Conservation (phyloP, 1,140 invertebrate species). For the Microplitis mediator region DNA sequence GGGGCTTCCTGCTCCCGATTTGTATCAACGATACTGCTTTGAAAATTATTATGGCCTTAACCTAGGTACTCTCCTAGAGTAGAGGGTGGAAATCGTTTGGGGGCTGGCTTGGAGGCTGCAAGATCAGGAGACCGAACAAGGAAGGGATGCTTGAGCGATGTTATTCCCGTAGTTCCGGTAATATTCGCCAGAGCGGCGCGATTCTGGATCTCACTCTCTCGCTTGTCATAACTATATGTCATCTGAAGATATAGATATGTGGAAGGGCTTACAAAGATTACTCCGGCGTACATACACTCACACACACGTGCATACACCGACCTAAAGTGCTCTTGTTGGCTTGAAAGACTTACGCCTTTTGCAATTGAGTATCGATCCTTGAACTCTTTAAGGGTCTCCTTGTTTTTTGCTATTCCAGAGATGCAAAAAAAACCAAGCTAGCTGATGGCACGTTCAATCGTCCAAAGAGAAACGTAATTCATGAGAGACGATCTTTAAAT, state of each 20-base stretch:
- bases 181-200: slow-evolving; percentile 52
- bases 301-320: too few relatives aligned
- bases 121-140: not conserved
- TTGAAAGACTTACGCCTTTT: not conserved
- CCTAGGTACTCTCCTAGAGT: slow-evolving; percentile 10
- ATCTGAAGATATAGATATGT: not conserved
- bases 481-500: slow-evolving; percentile 13
- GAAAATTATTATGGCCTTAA: not conserved
- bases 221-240: too few relatives aligned
- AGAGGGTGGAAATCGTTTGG: not conserved
- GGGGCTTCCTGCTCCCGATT: slow-evolving; percentile 6
- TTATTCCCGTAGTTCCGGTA: slow-evolving; percentile 47
- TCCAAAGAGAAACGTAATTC: slow-evolving; percentile 30
- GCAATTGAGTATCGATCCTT: not conserved
- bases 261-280: too few relatives aligned
- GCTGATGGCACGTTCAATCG: slow-evolving; percentile 16
- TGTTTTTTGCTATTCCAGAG: not conserved
- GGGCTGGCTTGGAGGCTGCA: not conserved
- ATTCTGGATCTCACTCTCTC: slow-evolving; percentile 25
- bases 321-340: not conserved
- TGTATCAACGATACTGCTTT: slow-evolving; percentile 17
- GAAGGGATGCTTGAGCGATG: not conserved
- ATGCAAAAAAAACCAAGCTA: too few relatives aligned
- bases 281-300: too few relatives aligned
- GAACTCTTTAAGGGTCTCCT: not conserved